phyloP scores from a whole-genome alignment of 2,113 vertebrate species.

The Lynx canadensis region DNA sequence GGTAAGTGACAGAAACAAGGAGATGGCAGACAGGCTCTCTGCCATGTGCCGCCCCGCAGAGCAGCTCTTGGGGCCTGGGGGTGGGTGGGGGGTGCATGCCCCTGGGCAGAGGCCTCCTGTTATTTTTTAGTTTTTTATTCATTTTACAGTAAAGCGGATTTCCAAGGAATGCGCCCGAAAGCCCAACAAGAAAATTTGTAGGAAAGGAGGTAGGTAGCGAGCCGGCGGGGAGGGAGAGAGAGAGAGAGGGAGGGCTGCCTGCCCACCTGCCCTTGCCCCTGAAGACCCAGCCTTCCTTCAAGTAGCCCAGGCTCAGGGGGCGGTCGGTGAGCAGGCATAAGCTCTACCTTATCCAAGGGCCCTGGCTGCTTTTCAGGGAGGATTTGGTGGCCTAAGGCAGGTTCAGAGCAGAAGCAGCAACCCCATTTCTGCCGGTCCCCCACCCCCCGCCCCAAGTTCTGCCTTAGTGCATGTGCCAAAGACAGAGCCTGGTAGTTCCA shows the following conservation, averaged over 20 bases:
- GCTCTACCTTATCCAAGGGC: not conserved
- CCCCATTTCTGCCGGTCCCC: not conserved
- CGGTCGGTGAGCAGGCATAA: slow-evolving; percentile 48
- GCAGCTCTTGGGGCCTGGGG: slow-evolving; percentile 71
- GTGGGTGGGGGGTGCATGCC: slow-evolving; percentile 91
- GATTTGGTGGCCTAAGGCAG: slow-evolving; percentile 55
- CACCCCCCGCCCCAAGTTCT: not conserved
- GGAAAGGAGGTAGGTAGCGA: slow-evolving; percentile 99
- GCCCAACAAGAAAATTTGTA: slow-evolving; percentile 99
- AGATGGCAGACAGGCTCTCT: slow-evolving; percentile 83
- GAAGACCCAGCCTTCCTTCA: slow-evolving; percentile 67
- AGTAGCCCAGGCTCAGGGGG: slow-evolving; percentile 62
- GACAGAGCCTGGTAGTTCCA: slow-evolving; percentile 31
- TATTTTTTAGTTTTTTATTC: slow-evolving; percentile 99
- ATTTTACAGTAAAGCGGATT: slow-evolving; percentile 99
- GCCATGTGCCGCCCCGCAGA: slow-evolving; percentile 79
- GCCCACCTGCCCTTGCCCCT: slow-evolving; percentile 73
- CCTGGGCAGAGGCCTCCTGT: slow-evolving; percentile 96
- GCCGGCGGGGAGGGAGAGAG: slow-evolving; percentile 86
- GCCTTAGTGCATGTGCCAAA: not conserved
- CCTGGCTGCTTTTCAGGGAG: slow-evolving; percentile 50
- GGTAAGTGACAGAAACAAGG: slow-evolving; percentile 86
- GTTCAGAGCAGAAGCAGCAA: slow-evolving; percentile 66
- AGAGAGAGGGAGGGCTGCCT: slow-evolving; percentile 84
- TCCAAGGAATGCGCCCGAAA: slow-evolving; percentile 99